phyloP scores from a whole-genome alignment of 2,113 vertebrate genomes.

The Trogon surrucura region DNA sequence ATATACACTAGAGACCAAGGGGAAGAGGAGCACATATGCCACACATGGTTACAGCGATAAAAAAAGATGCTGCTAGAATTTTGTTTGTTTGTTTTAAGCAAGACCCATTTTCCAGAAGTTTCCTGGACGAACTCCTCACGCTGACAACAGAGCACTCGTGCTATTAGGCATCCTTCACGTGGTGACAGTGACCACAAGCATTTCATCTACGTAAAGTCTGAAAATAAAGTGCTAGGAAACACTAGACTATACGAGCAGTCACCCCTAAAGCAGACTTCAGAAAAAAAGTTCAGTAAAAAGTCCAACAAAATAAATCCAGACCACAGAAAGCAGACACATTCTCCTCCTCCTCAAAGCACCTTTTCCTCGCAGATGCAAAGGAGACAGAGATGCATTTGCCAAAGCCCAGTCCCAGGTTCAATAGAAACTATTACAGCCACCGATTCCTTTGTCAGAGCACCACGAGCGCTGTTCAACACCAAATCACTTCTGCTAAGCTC shows the following conservation, averaged over 20 bases:
- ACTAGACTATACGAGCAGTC: neutral
- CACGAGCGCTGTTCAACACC: neutral
- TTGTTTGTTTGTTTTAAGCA: neutral
- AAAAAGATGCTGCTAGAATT: neutral
- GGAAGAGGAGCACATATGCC: neutral
- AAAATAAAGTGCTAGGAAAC: neutral
- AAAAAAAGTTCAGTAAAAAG: neutral
- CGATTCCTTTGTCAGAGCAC: neutral
- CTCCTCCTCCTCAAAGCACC: neutral
- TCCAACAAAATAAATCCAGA: neutral
- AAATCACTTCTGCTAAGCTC: neutral
- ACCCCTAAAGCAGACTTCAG: neutral
- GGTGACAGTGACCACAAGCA: constrained; percentile 16
- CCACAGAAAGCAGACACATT: neutral
- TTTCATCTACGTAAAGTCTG: neutral
- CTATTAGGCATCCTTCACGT: neutral
- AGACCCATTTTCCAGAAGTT: neutral
- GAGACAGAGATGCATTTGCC: neutral
- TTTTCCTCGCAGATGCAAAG: neutral
- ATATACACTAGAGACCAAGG: neutral
- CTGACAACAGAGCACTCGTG: neutral
- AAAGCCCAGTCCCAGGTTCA: neutral
- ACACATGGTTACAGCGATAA: neutral
- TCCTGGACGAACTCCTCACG: neutral
- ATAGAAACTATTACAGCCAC: neutral